Conservation (phyloP, 2,888 invertebrate genomes). For the Lithophane leautieri region DNA sequence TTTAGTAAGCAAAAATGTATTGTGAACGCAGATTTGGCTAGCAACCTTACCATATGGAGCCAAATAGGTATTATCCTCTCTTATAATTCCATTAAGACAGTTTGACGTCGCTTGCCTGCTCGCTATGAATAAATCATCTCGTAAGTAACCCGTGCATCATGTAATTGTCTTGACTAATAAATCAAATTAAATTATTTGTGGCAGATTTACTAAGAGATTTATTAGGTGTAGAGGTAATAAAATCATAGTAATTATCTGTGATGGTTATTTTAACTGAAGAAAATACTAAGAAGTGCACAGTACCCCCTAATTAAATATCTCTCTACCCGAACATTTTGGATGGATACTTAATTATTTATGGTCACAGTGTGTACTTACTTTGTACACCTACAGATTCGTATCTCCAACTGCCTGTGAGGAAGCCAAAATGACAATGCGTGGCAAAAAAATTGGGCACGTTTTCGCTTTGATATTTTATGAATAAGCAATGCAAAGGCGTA, state of each 20-base stretch:
- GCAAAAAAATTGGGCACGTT: too few species aligned
- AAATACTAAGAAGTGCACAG: background rate
- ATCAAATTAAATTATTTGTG: constrained; percentile 39
- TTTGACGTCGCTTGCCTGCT: background rate
- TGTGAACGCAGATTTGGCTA: background rate
- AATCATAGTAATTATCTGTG: background rate
- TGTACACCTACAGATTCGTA: background rate
- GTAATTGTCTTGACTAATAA: constrained; percentile 24
- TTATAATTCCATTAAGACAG: background rate
- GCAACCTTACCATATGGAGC: background rate
- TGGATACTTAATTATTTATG: background rate
- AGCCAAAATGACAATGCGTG: rapidly evolving
- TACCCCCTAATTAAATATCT: background rate
- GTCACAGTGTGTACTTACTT: background rate
- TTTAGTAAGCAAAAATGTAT: background rate
- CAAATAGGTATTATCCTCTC: background rate
- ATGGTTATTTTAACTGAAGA: background rate
- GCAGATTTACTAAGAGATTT: constrained; percentile 32
- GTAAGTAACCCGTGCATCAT: constrained; percentile 16
- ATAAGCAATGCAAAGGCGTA: background rate
- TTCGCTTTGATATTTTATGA: background rate
- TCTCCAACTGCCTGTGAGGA: background rate
- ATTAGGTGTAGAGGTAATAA: constrained; percentile 5
- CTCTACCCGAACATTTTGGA: background rate
- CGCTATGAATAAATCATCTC: constrained; percentile 24